Conservation (phyloP, 1,140 invertebrate genomes). For the Prorops nasuta region DNA sequence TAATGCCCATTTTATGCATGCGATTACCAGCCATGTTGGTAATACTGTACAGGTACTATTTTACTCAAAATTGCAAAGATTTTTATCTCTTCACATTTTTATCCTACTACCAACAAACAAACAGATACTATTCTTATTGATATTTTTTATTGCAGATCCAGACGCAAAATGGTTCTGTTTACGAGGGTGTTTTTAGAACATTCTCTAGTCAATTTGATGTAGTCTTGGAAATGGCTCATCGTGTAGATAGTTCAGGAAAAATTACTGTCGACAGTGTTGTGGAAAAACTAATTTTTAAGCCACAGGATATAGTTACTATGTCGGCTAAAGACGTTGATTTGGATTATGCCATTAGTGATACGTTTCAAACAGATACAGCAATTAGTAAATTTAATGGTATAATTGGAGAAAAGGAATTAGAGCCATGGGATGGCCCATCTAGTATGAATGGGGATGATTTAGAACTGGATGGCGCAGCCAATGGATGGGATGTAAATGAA, state of each 20-base stretch:
- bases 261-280: slow-evolving; percentile 69
- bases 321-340: slow-evolving; percentile 79
- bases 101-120: too few species aligned
- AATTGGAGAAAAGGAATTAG: slow-evolving; percentile 76
- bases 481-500: slow-evolving; percentile 92
- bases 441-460: slow-evolving; percentile 64
- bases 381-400: slow-evolving; percentile 67
- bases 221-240: slow-evolving; percentile 80
- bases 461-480: slow-evolving; percentile 68
- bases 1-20: slow-evolving; percentile 85
- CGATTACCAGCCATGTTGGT: slow-evolving; percentile 77
- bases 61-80: not conserved
- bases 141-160: too few species aligned
- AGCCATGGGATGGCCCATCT: slow-evolving; percentile 78
- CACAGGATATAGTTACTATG: slow-evolving; percentile 78
- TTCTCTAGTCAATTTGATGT: slow-evolving; percentile 82
- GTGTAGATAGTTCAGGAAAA: slow-evolving; percentile 69
- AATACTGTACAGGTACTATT: slow-evolving; percentile 68
- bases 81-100: too few species aligned
- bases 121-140: too few species aligned
- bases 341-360: slow-evolving; percentile 81
- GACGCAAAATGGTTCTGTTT: slow-evolving; percentile 76
- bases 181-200: slow-evolving; percentile 84
- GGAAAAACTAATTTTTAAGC: slow-evolving; percentile 83
- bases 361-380: slow-evolving; percentile 81